Conservation (phyloP, 2,888 invertebrate species). For the Harpagoxenus sublaevis region DNA sequence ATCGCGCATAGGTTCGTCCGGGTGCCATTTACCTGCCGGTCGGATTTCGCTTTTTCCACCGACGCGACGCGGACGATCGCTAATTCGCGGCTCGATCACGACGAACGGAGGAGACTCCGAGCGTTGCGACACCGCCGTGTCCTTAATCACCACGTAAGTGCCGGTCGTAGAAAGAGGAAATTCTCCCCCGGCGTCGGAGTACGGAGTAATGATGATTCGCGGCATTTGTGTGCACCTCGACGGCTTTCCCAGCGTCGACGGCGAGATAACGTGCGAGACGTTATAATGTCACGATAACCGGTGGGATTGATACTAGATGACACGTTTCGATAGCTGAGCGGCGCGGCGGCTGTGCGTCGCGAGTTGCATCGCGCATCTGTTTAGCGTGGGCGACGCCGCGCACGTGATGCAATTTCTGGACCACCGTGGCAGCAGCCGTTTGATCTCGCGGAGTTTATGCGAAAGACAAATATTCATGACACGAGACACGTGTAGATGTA, state of each 20-base stretch:
- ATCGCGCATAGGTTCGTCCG: background rate
- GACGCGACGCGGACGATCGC: background rate
- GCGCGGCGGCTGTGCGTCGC: background rate
- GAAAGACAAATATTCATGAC: slow-evolving; percentile 69
- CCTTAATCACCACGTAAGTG: slow-evolving; percentile 30
- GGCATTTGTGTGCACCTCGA: background rate
- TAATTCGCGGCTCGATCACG: slow-evolving; percentile 29
- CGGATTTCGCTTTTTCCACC: background rate
- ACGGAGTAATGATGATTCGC: slow-evolving; percentile 2
- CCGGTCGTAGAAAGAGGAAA: background rate
- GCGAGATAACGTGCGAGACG: background rate
- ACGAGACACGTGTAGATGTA: slow-evolving; percentile 65
- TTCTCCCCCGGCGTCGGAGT: background rate
- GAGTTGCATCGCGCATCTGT: slow-evolving; percentile 13
- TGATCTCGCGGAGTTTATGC: slow-evolving; percentile 72
- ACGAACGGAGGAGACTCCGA: background rate
- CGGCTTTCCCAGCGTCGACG: slow-evolving; percentile 1
- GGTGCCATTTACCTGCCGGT: slow-evolving; percentile 2
- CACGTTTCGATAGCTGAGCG: background rate
- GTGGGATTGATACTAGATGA: too few species aligned
- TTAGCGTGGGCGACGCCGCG: slow-evolving; percentile 17
- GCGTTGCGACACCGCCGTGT: slow-evolving; percentile 29
- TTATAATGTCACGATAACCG: background rate
- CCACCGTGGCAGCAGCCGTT: slow-evolving; percentile 71
- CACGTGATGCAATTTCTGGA: slow-evolving; percentile 65